phyloP scores from a whole-genome alignment of 2,888 invertebrate species.

The Erpobdella octoculata region DNA sequence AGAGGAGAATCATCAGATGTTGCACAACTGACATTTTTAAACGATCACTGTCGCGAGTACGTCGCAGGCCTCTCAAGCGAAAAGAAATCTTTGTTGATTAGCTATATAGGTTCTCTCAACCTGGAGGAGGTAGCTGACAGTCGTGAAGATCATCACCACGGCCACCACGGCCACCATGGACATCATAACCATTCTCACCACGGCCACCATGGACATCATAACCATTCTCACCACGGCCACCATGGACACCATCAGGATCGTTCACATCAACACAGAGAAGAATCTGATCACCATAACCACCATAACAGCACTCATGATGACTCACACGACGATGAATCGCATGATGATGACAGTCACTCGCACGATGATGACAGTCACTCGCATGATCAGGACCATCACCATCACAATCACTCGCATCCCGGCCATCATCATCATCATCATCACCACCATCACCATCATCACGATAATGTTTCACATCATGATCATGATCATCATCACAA shows the following conservation, averaged over 20 bases:
- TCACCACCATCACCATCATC: neutral
- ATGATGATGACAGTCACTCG: no score
- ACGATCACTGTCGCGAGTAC: neutral
- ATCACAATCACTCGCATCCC: neutral
- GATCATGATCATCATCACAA: no score
- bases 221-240: neutral
- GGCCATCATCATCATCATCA: neutral
- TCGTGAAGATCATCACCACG: neutral
- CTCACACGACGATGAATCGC: no score
- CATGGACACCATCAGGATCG: neutral
- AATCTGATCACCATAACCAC: neutral
- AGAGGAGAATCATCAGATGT: neutral
- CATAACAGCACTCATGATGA: no score
- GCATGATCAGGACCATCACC: neutral
- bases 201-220: neutral
- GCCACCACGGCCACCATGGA: neutral
- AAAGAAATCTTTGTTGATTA: no score
- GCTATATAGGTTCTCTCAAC: no score
- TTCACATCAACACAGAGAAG: neutral
- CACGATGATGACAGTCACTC: neutral
- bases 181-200: neutral
- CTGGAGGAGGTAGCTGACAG: neutral
- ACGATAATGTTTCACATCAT: no score
- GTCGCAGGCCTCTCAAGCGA: neutral
- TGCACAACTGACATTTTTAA: neutral